Base-by-base conservation (phyloP, 2,113 vertebrate species). In the Tupaia tana region DNA sequence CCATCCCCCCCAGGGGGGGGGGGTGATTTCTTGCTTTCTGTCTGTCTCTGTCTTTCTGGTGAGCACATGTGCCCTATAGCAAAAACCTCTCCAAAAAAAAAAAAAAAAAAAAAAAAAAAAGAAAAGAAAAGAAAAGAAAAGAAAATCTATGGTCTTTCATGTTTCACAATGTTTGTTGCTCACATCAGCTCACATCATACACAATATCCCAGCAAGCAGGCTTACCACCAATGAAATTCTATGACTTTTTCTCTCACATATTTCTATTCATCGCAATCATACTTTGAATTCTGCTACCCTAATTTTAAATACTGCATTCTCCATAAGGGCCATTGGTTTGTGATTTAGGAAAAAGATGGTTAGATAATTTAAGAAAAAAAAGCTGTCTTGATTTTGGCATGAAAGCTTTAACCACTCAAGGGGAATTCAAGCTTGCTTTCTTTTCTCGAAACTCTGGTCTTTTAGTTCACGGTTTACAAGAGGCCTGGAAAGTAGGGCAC, bases 351-450 rank as follows among this genome's bases (percentile, higher is more conserved):
- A 59, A 63, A 74, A 92, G 14, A 82, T 1, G 8, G 43, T 81
- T 66, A 70, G 75, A 82, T 77, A 86, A 70, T 29, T 79, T 89
- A 16, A 86, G 61, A 89, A 66, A 71, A 88, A 90, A 86, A 77
- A 8, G 19, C 7, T 19, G 25, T 25, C 63, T 90, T 52, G 58
- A 75, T 70, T 77, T 77, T 64, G 89, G 81, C 90, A 71, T 10
- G 6, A 18, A 90, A 90, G 34, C 74, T 24, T 12, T 78, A 70
- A 52, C 54, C 81, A 77, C 77, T 73, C 64, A 70, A 25, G 58
- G 7, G 73, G 9, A 61, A 29, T 52, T 70, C 43, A 29, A 31
- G 27, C 66, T 25, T 78, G 77, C 77, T 87, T 67, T 63, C 29
- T 52, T 25, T 27, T 15, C 63, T 85, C 34, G n/a, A n/a, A n/a